Conservation (phyloP, 2,113 vertebrate species). For the Choloepus hoffmanni region DNA sequence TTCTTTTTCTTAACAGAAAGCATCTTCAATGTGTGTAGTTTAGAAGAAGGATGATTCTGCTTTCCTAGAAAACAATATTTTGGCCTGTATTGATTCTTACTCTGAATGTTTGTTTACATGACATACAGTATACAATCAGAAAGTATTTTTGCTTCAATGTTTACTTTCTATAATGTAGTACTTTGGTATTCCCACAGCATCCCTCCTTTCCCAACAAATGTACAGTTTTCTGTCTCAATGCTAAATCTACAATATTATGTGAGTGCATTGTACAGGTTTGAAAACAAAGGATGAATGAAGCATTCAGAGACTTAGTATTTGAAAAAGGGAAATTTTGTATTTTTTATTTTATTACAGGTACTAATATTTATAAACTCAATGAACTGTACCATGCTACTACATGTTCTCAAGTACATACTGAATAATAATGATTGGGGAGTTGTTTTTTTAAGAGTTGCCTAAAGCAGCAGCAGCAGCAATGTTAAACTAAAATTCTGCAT, state of each 20-base stretch:
- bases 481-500: constrained; percentile 60
- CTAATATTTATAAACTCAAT: constrained; percentile 83
- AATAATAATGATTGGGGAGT: constrained; percentile 41
- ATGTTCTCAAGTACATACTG: constrained; percentile 78
- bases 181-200: constrained; percentile 78
- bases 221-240: constrained; percentile 71
- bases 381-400: constrained; percentile 75
- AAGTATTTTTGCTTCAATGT: constrained; percentile 88
- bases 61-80: constrained; percentile 78
- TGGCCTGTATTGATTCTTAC: constrained; percentile 80
- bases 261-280: constrained; percentile 81
- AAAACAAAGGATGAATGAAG: constrained; percentile 86
- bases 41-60: constrained; percentile 68
- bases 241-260: constrained; percentile 64
- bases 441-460: constrained; percentile 71
- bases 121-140: constrained; percentile 84
- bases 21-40: constrained; percentile 60
- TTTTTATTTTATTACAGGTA: constrained; percentile 86
- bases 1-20: constrained; percentile 74
- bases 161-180: constrained; percentile 80
- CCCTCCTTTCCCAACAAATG: constrained; percentile 64
- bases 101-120: constrained; percentile 86
- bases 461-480: constrained; percentile 69
- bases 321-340: constrained; percentile 81
- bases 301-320: constrained; percentile 82